These are phyloP conservation scores for Cryptotermes secundus DNA, from an alignment of 1,140 invertebrate species.

Conservation along the genomic window DNA sequence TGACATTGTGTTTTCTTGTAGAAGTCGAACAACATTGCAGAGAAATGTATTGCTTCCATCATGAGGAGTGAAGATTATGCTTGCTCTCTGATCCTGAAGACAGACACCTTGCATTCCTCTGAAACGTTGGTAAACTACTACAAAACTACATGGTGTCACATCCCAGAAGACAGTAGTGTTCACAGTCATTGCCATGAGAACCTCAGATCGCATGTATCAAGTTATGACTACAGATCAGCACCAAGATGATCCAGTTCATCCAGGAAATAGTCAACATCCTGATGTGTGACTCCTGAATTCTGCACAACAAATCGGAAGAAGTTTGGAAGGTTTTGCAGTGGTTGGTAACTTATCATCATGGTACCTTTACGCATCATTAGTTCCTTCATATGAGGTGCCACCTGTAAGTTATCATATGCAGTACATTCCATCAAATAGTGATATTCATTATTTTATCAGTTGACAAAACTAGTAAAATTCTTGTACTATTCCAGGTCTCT, in stretches of 20 bases:
- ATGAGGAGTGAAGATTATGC: too few species aligned
- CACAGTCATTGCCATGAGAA: too few species aligned
- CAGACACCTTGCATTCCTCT: too few species aligned
- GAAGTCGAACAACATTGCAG: too few species aligned
- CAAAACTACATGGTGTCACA: too few species aligned
- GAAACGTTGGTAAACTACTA: too few species aligned
- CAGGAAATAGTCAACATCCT: constrained; percentile 60
- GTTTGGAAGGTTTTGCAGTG: constrained; percentile 51
- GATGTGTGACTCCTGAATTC: constrained; percentile 55
- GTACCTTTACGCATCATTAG: constrained; percentile 60
- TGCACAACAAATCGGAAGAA: constrained; percentile 63
- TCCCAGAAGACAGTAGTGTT: too few species aligned
- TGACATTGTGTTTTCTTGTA: too few species aligned
- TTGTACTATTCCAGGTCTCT: neutral
- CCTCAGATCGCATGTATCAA: too few species aligned
- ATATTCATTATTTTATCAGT: neutral
- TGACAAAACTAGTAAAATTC: neutral
- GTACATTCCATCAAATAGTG: constrained; percentile 25
- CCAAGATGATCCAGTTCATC: constrained; percentile 60
- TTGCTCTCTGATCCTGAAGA: too few species aligned
- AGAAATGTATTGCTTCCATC: too few species aligned
- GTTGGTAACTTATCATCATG: constrained; percentile 63
- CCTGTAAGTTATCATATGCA: constrained; percentile 54
- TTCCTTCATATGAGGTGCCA: constrained; percentile 60
- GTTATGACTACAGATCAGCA: constrained; percentile 45